A percentile compares a stretch with the other conserved stretches of the same genome.
Conservation (phyloP, 1,140 invertebrate species). For the Zaprionus lachaisei region DNA sequence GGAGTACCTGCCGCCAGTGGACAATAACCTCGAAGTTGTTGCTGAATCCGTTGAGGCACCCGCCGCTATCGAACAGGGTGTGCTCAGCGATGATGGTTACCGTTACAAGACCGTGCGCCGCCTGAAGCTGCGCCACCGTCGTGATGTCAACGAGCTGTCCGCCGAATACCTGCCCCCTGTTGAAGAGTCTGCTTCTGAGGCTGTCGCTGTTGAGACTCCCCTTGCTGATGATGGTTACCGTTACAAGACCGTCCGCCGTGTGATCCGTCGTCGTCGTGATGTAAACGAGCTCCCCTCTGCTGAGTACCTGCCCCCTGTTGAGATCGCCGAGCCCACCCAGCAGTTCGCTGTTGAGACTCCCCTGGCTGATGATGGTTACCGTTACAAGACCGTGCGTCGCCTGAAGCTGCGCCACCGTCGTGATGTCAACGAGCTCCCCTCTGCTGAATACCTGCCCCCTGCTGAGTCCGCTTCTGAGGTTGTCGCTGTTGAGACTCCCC, state of each 20-base stretch:
- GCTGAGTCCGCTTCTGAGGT: conserved; percentile 38
- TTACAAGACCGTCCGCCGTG: conserved; percentile 70
- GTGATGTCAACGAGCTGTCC: conserved; percentile 69
- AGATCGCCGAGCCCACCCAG: background rate
- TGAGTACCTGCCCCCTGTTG: conserved; percentile 63
- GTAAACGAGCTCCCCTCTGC: conserved; percentile 52
- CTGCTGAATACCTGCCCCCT: conserved; percentile 65
- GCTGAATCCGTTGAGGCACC: conserved; percentile 54
- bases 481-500: conserved; percentile 29
- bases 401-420: conserved; percentile 66
- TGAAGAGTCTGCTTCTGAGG: conserved; percentile 39
- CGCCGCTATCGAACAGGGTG: conserved; percentile 44
- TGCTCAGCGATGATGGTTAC: conserved; percentile 76
- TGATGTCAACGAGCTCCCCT: conserved; percentile 67
- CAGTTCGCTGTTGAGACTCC: conserved; percentile 37
- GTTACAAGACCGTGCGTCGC: conserved; percentile 76
- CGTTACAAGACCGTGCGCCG: conserved; percentile 78
- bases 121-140: conserved; percentile 68
- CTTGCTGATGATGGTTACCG: conserved; percentile 73
- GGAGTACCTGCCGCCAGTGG: conserved; percentile 79
- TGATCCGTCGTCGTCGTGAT: conserved; percentile 69
- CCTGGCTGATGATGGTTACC: conserved; percentile 75
- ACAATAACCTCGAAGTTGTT: conserved; percentile 70
- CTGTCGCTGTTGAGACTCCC: conserved; percentile 28
- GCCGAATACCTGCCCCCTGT: conserved; percentile 65